Base-by-base conservation (phyloP, 2,888 invertebrate species). In the Doris montereyensis region DNA sequence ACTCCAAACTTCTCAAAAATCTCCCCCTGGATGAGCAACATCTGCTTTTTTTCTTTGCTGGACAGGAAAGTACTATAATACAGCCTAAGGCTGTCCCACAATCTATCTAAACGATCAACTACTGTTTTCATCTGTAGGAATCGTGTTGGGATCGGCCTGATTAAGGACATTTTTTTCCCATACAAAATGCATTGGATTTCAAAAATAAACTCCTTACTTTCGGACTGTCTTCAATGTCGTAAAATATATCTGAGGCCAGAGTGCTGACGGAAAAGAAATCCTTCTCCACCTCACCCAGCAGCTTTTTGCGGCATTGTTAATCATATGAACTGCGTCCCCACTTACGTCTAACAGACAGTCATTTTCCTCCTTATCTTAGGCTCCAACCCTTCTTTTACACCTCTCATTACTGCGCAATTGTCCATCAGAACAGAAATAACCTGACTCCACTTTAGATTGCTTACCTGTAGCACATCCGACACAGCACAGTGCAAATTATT, bases 261-360 rank as follows among this genome's bases (percentile, higher is more conserved):
- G 41, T 41, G n/a, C 52, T 35, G 52, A 72, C 28, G 28, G n/a
- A 24, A 52, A 41, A 34, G 52, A 34, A 41, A 41, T 17, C 24
- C 8, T 35, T 24, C 52, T 41, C 52, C 52, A 41, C 5, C 52
- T 5, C n/a, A 17, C 35, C 17, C 13, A 35, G 60, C 24, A 57
- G 60, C 28, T 74, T 57, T 74, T 74, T 57, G 60, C 58, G 2
- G 58, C 58, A 57, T 73, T 73, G 26, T 52, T 73, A 1, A 73
- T 21, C 73, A 52, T 57, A 24, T 73, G 73, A 1, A 73, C 32
- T 28, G 58, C 60, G 32, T 74, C 74, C 28, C 74, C 74, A 74
- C 74, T 58, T 13, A 74, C 30, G 74, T 74, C 74, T 30, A 72
- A 41, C 72, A 72, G 28, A 24, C 5, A 30, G 10, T 21, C 21